Evolutionary conservation across 2,113 vertebrate genomes (phyloP), one percentile per base, ranked within the genome.

Genomic region (Prolemur simus): DNA sequence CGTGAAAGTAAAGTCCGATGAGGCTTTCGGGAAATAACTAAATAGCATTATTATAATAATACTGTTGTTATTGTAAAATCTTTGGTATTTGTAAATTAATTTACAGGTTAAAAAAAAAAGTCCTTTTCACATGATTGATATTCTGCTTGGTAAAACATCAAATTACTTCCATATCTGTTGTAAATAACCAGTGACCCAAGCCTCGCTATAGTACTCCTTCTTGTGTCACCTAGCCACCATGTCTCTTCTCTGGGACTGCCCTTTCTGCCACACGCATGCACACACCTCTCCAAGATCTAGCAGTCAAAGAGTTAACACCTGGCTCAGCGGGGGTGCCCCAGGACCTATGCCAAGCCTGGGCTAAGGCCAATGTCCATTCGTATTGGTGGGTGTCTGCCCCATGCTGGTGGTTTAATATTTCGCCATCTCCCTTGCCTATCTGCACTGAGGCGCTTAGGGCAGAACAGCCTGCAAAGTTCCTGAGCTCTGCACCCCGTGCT

Each of bases 31-130:
- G 25, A 93, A 95, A 4, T 29, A 27, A 76, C 52, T 52, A 77
- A 87, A 90, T 87, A 64, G 10, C 25, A 60, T 96, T 84, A 89
- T 73, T 81, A 76, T 45, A 87, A 71, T 76, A 92, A 84, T 45
- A 39, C 60, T 11, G n/a, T 39, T 37, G 47, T 45, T 21, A 66
- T 39, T 54, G 5, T 20, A 63, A 96, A 93, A 66, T n/a, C 42
- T n/a, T 86, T 60, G 39, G 49, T 54, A 76, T 69, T 56, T 77
- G 7, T 87, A 85, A 90, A 88, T 88, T 87, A 86, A 88, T 82
- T 94, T 91, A 54, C 29, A 86, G 13, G 76, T 87, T 42, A 2
- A 13, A 91, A 80, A 80, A 93, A 80, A 80, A 95, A 87, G 6
- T 39, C 49, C 17, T 3, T 74, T 84, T 87, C 60, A 82, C 74